A percentile compares a stretch with the other conserved stretches of the same genome.
phyloP scores from a whole-genome alignment of 2,113 vertebrate species.

The Oenanthe oenanthe region DNA sequence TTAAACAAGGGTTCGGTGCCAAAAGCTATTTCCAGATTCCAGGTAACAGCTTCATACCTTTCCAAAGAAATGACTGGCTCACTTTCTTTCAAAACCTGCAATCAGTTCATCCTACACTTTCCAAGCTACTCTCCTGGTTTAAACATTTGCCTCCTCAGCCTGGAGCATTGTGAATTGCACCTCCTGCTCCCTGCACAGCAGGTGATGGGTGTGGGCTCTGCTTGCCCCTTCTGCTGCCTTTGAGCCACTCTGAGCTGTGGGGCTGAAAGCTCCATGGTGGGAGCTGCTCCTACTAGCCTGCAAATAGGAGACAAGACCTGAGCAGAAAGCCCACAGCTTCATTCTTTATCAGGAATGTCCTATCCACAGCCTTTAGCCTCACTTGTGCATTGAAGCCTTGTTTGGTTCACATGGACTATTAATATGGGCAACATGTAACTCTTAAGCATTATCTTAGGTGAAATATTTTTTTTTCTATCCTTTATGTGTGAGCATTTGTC shows the following conservation, averaged over 20 bases:
- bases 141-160: neutral
- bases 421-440: neutral
- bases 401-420: neutral
- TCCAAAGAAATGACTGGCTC: constrained; percentile 12
- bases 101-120: neutral
- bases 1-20: neutral
- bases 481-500: neutral
- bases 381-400: neutral
- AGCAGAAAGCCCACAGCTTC: neutral
- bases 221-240: neutral
- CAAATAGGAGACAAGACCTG: neutral
- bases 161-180: neutral
- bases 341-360: neutral
- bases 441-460: neutral
- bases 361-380: neutral
- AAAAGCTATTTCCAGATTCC: constrained; percentile 4
- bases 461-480: neutral
- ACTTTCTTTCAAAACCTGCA: neutral
- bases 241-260: accelerated
- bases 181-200: neutral
- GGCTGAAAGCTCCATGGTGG: neutral
- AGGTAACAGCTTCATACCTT: neutral
- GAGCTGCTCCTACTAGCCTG: neutral
- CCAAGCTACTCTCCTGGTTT: neutral
- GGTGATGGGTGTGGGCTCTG: neutral